A percentile compares a stretch with the other conserved stretches of the same genome.
phyloP scores from a whole-genome alignment of 1,140 invertebrate species.

The Musca domestica region DNA sequence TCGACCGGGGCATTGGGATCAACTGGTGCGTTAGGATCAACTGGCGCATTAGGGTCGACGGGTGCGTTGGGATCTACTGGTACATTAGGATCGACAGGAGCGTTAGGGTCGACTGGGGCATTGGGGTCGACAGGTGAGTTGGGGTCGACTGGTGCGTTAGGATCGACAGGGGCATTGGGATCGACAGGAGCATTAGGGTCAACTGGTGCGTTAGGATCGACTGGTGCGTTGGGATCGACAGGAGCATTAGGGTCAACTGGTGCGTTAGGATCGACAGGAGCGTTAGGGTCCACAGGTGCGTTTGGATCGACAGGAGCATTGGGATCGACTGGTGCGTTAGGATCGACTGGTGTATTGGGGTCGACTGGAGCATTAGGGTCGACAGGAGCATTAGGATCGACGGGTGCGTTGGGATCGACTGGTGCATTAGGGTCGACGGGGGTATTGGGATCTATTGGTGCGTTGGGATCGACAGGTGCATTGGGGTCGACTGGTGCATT shows the following conservation, averaged over 20 bases:
- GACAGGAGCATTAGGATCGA: conserved; percentile 12
- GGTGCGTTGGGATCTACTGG: neutral
- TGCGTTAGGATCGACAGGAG: neutral
- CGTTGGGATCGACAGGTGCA: conserved; percentile 9
- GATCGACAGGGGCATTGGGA: neutral
- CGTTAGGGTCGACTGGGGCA: neutral
- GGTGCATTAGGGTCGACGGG: conserved; percentile 4
- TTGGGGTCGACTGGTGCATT: conserved; percentile 17
- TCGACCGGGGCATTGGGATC: conserved; percentile 1
- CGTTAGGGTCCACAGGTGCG: conserved; percentile 4
- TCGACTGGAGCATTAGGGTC: conserved; percentile 14
- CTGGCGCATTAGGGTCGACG: conserved; percentile 19
- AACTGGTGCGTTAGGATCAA: conserved; percentile 14
- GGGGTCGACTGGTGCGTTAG: conserved; percentile 5
- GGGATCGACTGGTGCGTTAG: neutral
- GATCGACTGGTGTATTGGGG: conserved; percentile 16
- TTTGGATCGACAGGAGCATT: conserved; percentile 4
- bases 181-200: neutral
- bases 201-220: conserved; percentile 23
- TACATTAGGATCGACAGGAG: neutral
- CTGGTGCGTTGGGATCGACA: conserved; percentile 25
- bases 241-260: conserved; percentile 24
- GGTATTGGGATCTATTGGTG: conserved; percentile 22
- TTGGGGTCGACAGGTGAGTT: neutral
- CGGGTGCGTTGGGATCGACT: conserved; percentile 20